Base-by-base conservation (phyloP, 2,113 vertebrate genomes). In the Paramisgurnus dabryanus region DNA sequence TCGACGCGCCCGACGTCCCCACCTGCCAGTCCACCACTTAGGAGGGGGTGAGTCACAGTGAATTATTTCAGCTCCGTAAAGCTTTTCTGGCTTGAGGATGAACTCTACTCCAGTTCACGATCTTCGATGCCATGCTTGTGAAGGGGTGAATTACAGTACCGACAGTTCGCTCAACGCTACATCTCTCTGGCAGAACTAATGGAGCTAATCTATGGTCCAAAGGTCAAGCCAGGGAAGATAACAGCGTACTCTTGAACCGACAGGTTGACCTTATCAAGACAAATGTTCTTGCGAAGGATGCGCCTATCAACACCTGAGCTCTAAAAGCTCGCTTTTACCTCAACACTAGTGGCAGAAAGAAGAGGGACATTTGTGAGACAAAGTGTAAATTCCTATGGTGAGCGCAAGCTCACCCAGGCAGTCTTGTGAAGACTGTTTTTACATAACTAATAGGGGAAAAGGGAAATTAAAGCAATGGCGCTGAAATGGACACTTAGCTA, bases 221-320 rank as follows among this genome's bases (percentile, higher is more conserved):
- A 90, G 86, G 86, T 89, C 82, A 79, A 85, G 79, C 87, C 84
- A 53, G 83, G 66, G 81, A 85, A 83, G 86, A 89, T 89, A 88
- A 91, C 75, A 63, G 80, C 68, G 74, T 66, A 80, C 70, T 78
- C 82, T 41, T 53, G 80, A 76, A 71, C 83, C 83, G 83, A 84
- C 81, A 82, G 83, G 39, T 74, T 88, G 89, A 89, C 86, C 88
- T 90, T 87, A 86, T 87, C 84, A 84, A 66, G 50, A 49, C 80
- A 83, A 87, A 85, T 87, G 85, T 70, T 53, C 43, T 65, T 15
- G 60, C 57, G 67, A 82, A 71, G 75, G 72, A 61, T 71, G 39
- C 60, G 72, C 55, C 60, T 79, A 81, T 72, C 80, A 72, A 67
- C 72, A 79, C 73, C 77, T 49, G 60, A 34, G 45, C 41, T 71